These are phyloP conservation scores for Tuta absoluta DNA, from an alignment of 2,888 invertebrate genomes.

Conservation along the genomic window DNA sequence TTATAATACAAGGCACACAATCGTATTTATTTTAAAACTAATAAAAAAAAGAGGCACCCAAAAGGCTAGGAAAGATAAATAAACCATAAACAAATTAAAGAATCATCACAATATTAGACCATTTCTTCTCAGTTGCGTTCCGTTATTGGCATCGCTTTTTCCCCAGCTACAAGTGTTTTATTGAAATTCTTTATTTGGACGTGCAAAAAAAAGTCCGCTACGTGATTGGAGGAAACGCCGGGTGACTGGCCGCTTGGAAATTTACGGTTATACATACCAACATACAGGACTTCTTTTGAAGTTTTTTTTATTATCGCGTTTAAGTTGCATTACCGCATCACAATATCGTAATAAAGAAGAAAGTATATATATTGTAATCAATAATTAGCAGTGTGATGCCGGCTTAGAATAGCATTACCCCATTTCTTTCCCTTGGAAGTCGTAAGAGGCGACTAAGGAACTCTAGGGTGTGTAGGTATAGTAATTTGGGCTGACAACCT, in stretches of 20 bases:
- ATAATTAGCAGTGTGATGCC: no score
- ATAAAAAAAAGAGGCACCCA: not conserved
- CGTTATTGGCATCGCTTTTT: conserved; percentile 32
- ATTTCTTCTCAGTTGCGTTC: not conserved
- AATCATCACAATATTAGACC: not conserved
- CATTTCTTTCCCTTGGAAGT: no score
- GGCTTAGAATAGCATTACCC: no score
- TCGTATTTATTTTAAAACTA: not conserved
- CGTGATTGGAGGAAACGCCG: conserved; percentile 35
- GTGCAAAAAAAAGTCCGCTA: conserved; percentile 42
- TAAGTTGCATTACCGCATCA: no score
- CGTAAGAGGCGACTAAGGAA: no score
- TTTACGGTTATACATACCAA: conserved; percentile 33
- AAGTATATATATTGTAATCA: no score
- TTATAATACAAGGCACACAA: no score
- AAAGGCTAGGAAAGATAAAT: not conserved
- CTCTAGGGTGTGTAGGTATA: no score
- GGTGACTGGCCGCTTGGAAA: conserved; percentile 34
- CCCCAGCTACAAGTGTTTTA: conserved; percentile 41
- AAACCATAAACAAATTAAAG: not conserved
- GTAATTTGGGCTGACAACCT: no score
- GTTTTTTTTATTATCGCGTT: conserved; percentile 1
- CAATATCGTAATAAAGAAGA: no score
- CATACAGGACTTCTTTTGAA: conserved; percentile 4
- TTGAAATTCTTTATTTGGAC: conserved; percentile 43